Percentiles rank a stretch among this genome's conserved stretches.
These are phyloP conservation scores for Diplosoma virens DNA, from an alignment of 23 tunicate species.

Conservation along the genomic window DNA sequence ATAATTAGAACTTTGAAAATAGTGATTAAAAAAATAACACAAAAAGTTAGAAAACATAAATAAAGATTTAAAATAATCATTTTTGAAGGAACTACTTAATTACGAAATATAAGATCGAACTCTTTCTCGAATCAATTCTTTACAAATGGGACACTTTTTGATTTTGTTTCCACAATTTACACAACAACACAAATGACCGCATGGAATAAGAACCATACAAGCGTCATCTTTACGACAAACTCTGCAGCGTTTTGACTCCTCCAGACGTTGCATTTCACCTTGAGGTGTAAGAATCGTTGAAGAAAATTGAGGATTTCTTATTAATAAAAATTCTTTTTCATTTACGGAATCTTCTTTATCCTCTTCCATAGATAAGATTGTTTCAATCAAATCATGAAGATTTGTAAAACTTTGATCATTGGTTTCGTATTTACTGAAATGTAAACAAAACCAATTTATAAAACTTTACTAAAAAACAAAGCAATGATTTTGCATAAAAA, in stretches of 20 bases:
- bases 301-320: too few relatives aligned
- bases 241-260: conserved; percentile 40
- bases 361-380: not conserved
- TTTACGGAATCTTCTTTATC: too few relatives aligned
- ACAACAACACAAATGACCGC: conserved; percentile 62
- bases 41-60: not conserved
- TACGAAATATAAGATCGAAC: conserved; percentile 10
- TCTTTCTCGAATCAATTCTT: conserved; percentile 9
- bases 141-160: conserved; percentile 44
- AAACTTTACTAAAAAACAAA: too few relatives aligned
- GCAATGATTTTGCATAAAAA: too few relatives aligned
- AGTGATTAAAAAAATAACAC: too few relatives aligned
- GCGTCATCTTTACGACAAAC: conserved; percentile 33
- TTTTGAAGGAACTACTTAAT: too few relatives aligned
- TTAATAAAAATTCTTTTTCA: too few relatives aligned
- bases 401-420: not conserved
- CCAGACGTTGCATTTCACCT: conserved; percentile 31
- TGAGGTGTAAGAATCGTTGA: too few relatives aligned
- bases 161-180: conserved; percentile 18
- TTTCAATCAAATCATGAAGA: not conserved
- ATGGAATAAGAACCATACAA: conserved; percentile 51
- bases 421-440: not conserved
- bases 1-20: too few relatives aligned
- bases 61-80: not conserved
- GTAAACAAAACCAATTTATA: too few relatives aligned